phyloP scores from a whole-genome alignment of 2,113 vertebrate species.

The Falco punctatus region DNA sequence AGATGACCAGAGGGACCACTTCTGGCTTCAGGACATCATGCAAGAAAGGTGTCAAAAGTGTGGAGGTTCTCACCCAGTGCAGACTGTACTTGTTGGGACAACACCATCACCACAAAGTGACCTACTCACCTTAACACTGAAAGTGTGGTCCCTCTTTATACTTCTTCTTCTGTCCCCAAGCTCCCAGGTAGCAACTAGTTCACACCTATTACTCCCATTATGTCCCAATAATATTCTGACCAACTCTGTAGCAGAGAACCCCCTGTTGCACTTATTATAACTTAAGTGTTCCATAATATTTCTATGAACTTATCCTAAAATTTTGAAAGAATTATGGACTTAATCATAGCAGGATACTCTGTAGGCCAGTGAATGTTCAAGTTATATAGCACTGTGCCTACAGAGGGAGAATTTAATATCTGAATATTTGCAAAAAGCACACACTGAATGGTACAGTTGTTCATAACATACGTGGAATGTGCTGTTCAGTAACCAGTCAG shows the following conservation, averaged over 20 bases:
- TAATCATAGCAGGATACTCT: not conserved
- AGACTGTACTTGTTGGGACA: not conserved
- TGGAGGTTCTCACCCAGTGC: not conserved
- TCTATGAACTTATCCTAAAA: not conserved
- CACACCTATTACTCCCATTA: not conserved
- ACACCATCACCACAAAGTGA: not conserved
- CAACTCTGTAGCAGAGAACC: not conserved
- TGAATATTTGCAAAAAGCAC: constrained; percentile 14
- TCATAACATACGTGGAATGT: not conserved
- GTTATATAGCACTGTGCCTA: not conserved
- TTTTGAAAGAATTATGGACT: constrained; percentile 8
- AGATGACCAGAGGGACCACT: not conserved
- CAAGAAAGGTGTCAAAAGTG: not conserved
- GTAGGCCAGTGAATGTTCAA: not conserved
- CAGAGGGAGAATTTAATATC: not conserved
- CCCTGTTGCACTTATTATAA: not conserved
- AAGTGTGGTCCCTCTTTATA: not conserved
- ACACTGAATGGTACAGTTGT: constrained; percentile 14
- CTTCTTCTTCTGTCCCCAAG: not conserved
- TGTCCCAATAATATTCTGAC: not conserved
- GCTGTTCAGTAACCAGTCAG: not conserved
- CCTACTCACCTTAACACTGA: not conserved
- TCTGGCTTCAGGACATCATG: not conserved
- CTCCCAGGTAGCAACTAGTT: not conserved
- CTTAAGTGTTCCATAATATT: not conserved